Evolutionary conservation across 2,113 vertebrate species (phyloP), one percentile per base, ranked within the genome.

Genomic region (Phyllopteryx taeniolatus): DNA sequence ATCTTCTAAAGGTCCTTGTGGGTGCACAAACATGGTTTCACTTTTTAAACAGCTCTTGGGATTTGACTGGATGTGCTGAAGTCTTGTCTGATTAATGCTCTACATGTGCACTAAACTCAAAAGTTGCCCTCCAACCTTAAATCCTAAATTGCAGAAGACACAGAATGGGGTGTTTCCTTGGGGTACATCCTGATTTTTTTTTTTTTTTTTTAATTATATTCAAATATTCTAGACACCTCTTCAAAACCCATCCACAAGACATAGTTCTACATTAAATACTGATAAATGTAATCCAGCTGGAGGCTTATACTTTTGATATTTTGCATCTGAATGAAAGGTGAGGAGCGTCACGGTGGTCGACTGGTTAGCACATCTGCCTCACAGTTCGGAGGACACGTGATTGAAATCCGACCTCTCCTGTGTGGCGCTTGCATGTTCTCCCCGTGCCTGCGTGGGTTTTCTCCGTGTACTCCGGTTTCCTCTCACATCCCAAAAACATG

Each of bases 251-350:
- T 19, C 49, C 49, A 19, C 15, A 53, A 53, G 49, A 19, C 17
- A 19, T 20, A 19, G 49, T 6, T 53, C 19, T 20, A 53, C 49
- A 31, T 49, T 59, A 68, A 70, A 72, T 74, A 68, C 67, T 70
- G 70, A 68, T 69, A 76, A 57, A 76, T 53, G 67, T 75, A 60
- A 68, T 85, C 72, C 88, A 88, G 81, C 81, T 91, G 89, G 87
- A 83, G 39, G 6, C 35, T 65, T 65, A 76, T 84, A 73, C 49
- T 73, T 67, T 57, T 80, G 83, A 73, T 15, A 67, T 54, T 62
- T 70, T 64, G 64, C 27, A 65, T 43, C 53, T 76, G 62, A 78
- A 59, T 65, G 70, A 47, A 68, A 62, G 31, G 76, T 78, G 83
- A 74, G 65, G 70, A 70, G 27, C 27, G 27, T 27, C 27, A 27